These are phyloP conservation scores for Steinernema carpocapsae DNA, from an alignment of 2,888 invertebrate genomes.

Conservation along the genomic window DNA sequence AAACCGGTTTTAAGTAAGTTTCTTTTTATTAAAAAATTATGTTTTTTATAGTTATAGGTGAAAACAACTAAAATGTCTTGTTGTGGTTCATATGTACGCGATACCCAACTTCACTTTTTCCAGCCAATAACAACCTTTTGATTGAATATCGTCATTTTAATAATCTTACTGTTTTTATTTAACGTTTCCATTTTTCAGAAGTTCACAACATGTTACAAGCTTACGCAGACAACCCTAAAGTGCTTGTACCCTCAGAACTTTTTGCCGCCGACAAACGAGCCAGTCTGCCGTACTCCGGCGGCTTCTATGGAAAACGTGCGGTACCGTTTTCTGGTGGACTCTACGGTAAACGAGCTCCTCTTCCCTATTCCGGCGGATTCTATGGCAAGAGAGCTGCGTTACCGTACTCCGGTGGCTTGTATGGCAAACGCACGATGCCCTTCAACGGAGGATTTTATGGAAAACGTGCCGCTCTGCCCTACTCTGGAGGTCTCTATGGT, in stretches of 20 bases:
- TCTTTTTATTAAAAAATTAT: too few relatives aligned
- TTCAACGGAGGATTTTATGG: constrained; percentile 8
- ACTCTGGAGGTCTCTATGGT: constrained; percentile 6
- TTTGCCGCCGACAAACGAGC: background rate
- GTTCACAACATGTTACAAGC: background rate
- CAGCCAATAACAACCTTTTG: too few relatives aligned
- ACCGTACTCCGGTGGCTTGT: constrained; percentile 27
- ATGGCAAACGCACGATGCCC: constrained; percentile 27
- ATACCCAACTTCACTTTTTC: too few relatives aligned
- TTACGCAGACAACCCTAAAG: background rate
- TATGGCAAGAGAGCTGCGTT: constrained; percentile 13
- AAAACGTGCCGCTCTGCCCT: constrained; percentile 5
- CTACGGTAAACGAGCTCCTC: constrained; percentile 1
- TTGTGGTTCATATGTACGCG: too few relatives aligned
- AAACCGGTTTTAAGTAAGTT: too few relatives aligned
- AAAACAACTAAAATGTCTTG: too few relatives aligned
- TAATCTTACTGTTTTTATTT: background rate
- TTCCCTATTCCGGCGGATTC: constrained; percentile 23
- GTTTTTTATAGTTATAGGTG: too few relatives aligned
- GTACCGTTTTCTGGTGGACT: constrained; percentile 9
- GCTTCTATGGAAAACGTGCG: background rate
- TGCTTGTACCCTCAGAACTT: background rate
- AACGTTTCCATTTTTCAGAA: background rate
- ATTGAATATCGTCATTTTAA: too few relatives aligned
- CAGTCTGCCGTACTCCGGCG: background rate